Evolutionary conservation across 2,113 vertebrate genomes (phyloP), one percentile per base, ranked within the genome.

Genomic region (Elanoides forficatus): DNA sequence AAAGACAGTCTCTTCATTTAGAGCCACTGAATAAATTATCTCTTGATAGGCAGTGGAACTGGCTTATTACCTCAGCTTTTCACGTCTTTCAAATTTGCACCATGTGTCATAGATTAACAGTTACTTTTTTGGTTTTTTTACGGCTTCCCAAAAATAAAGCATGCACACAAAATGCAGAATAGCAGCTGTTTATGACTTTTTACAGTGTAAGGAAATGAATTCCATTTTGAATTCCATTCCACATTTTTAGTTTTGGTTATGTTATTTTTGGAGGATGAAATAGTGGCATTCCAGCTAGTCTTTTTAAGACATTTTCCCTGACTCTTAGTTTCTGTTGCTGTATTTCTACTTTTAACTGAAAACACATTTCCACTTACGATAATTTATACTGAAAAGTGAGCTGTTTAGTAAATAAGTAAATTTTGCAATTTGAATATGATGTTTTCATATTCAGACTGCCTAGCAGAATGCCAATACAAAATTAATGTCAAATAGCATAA

Each of bases 211-310:
- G 91, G 97, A 97, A 96, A 96, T 88, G 85, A 95, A 95, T 97
- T 95, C 89, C 88, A 91, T 81, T 97, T 95, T 56, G 75, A 93
- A 97, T 97, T 97, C 95, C 96, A 96, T 96, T 95, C 95, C 93
- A 96, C 95, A 92, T 95, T 96, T 97, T 96, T 90, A 95, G 95
- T 95, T 96, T 96, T 94, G 71, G 94, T 82, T 94, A 90, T 82
- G 91, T 96, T 97, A 97, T 97, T 96, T 95, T 95, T 97, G 95
- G 95, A 96, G 81, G 67, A 93, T 59, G 47, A 89, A 97, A 90
- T 29, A 96, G 81, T 86, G 90, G 84, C 91, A 85, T 97, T 95
- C 84, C 94, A 94, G 75, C 23, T 62, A 93, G 84, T 18, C 81
- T 93, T 95, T 89, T 91, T 73, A 88, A 93, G 91, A 96, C 79